Percentiles rank a stretch among this genome's conserved stretches.
Evolutionary conservation across 2,113 vertebrate species (phyloP).

Genomic region (Bambusicola thoracicus): DNA sequence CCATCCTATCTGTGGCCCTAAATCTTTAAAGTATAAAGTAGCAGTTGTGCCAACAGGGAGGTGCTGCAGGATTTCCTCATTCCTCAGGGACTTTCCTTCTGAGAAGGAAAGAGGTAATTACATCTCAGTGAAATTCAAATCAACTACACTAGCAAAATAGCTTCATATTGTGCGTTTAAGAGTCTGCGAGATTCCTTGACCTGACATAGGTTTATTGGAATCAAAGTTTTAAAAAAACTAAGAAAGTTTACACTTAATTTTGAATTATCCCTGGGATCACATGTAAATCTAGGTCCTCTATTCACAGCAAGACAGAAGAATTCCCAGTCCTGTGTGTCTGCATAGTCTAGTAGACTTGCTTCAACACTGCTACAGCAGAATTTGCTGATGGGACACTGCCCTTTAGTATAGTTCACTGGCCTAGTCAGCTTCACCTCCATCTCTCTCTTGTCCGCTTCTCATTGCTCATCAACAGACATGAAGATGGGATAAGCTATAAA

Average conservation of each 20-base stretch:
- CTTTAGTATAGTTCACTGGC: neutral
- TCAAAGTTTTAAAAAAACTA: neutral
- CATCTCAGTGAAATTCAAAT: constrained; percentile 18
- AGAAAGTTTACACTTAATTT: neutral
- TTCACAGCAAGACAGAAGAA: neutral
- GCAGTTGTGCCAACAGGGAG: constrained; percentile 87
- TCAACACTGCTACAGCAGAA: neutral
- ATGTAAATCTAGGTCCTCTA: neutral
- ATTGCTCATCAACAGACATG: neutral
- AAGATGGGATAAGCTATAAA: neutral
- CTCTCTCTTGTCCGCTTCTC: neutral
- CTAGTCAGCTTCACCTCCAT: neutral
- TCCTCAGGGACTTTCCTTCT: constrained; percentile 85
- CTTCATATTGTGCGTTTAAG: neutral
- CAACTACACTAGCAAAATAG: neutral
- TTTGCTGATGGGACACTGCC: neutral
- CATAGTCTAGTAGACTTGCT: neutral
- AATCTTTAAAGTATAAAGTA: constrained; percentile 88
- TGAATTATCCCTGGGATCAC: neutral
- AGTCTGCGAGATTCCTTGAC: neutral
- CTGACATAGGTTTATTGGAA: neutral
- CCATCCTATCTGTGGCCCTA: constrained; percentile 90
- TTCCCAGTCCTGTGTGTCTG: neutral
- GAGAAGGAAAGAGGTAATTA: constrained; percentile 65
- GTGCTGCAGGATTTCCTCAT: constrained; percentile 85